Base-by-base conservation (phyloP, 2,888 invertebrate genomes). In the Conops quadrifasciatus region DNA sequence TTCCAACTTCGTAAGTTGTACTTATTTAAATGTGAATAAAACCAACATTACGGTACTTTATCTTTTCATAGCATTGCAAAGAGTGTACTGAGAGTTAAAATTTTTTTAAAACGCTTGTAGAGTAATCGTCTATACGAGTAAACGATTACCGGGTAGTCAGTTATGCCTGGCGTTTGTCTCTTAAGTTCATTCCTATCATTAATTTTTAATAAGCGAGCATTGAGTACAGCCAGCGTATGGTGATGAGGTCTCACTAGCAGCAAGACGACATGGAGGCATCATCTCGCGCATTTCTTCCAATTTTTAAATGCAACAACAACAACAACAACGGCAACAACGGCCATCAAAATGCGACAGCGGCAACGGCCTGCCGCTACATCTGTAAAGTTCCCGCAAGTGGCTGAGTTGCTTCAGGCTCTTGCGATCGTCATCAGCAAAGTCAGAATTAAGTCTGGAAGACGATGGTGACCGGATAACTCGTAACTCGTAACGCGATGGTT, bases 191-290 rank as follows among this genome's bases (percentile, higher is more conserved):
- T 67, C 15, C 49, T 13, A 62, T 63, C 56, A 51, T 60, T 71
- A 71, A 71, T 67, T 71, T 67, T 58, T 67, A 62, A 67, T 71
- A 63, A 67, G 49, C 63, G 66, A 51, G 49, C 36, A 56, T 19
- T 28, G 59, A 47, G 45, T 26, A 16, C 63, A 21, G 45, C 19
- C 30, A 9, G 19, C 9, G 47, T 53, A 63, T 66, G 66, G 43
- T 63, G 64, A 71, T 66, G 66, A 71, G 60, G 49, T 59, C 30
- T 60, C 49, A 36, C 59, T 49, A 43, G 45, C 49, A 58, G 47
- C 56, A 49, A n/a, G 49, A 47, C 70, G 70, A n/a, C 64, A 47
- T 70, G 56, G 24, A 63, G 49, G 16, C 63, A 53, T 64, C 45
- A 60, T 9, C 65, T 51, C 36, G 7, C 53, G 26, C 30, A 67